These are phyloP conservation scores for Suricata suricatta DNA, from an alignment of 2,113 vertebrate genomes.

Conservation along the genomic window DNA sequence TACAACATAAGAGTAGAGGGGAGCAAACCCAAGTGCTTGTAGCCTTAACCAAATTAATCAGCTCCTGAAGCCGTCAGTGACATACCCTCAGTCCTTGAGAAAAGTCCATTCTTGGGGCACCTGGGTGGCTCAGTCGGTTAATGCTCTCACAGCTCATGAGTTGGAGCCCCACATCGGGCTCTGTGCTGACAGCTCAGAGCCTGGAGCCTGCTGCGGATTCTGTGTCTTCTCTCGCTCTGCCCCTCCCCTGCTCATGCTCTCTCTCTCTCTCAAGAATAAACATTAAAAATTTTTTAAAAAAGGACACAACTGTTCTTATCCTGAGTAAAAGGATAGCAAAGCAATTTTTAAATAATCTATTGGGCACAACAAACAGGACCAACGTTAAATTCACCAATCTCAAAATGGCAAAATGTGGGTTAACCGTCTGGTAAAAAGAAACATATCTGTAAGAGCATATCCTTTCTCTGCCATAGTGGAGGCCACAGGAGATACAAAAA, in stretches of 20 bases:
- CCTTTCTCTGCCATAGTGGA: not conserved
- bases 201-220: no score
- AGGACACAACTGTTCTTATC: not conserved
- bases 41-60: conserved; percentile 30
- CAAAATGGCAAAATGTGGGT: not conserved
- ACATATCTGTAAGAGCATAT: not conserved
- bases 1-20: not conserved
- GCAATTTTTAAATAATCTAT: not conserved
- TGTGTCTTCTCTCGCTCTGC: no score
- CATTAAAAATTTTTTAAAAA: not conserved
- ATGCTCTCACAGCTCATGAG: no score
- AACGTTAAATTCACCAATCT: not conserved
- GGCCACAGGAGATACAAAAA: not conserved
- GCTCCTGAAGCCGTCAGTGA: not conserved
- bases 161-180: no score
- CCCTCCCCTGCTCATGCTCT: no score
- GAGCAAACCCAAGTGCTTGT: not conserved
- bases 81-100: not conserved
- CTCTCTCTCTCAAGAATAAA: no score
- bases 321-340: not conserved
- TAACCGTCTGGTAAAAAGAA: not conserved
- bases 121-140: no score
- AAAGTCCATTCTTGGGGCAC: not conserved
- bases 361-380: not conserved
- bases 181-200: no score